These are phyloP conservation scores for Cremastobaeus sp. DNA, from an alignment of 2,888 invertebrate genomes.

Conservation along the genomic window DNA sequence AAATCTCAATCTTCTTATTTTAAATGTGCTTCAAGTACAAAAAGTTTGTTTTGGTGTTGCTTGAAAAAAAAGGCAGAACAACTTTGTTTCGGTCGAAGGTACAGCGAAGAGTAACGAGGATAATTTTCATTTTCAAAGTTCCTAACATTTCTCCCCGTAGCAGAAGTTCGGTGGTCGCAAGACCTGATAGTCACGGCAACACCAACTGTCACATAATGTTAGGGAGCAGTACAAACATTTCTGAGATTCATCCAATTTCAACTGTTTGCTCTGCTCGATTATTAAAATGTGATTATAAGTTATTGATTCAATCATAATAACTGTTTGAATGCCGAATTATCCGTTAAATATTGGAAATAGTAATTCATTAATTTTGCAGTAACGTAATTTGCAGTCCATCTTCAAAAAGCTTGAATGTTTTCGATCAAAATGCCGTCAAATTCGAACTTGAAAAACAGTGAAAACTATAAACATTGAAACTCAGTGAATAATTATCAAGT, in stretches of 20 bases:
- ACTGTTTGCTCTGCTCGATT: not conserved
- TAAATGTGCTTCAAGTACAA: constrained; percentile 11
- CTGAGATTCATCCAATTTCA: constrained; percentile 16
- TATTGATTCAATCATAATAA: too few relatives aligned
- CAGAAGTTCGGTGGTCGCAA: constrained; percentile 36
- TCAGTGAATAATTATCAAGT: not conserved
- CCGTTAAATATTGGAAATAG: too few relatives aligned
- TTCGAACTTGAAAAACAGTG: too few relatives aligned
- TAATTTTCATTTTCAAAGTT: constrained; percentile 36
- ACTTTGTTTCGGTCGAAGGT: constrained; percentile 27
- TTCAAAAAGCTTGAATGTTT: too few relatives aligned
- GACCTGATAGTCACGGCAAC: constrained; percentile 35
- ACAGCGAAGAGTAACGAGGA: constrained; percentile 28
- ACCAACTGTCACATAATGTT: constrained; percentile 33
- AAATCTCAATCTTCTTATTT: constrained; percentile 28
- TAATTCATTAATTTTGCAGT: too few relatives aligned
- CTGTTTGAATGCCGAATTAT: too few relatives aligned
- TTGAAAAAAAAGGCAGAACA: constrained; percentile 6
- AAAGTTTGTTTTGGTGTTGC: constrained; percentile 20
- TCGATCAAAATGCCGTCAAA: too few relatives aligned
- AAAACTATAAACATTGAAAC: too few relatives aligned
- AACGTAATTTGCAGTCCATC: too few relatives aligned
- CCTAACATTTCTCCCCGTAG: constrained; percentile 34
- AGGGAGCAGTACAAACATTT: constrained; percentile 22
- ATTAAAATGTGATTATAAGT: constrained; percentile 1